These are phyloP conservation scores for Tribolium castaneum DNA, from an alignment of 1,140 invertebrate species.

Conservation along the genomic window DNA sequence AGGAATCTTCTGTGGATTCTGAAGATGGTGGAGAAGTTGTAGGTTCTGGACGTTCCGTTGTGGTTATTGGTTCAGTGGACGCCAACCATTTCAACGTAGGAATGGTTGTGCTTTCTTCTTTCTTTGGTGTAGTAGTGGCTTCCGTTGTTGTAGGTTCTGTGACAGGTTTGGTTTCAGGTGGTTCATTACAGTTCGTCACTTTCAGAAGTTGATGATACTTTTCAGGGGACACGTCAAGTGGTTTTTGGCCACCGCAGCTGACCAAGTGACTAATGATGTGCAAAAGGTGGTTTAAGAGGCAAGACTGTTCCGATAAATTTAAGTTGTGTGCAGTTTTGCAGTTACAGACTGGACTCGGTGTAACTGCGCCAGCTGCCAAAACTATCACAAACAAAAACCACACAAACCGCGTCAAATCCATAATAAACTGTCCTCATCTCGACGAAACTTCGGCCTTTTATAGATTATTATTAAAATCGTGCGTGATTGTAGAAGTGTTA, in stretches of 20 bases:
- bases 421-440: neutral
- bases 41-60: no score
- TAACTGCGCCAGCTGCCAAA: neutral
- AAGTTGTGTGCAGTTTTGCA: neutral
- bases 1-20: no score
- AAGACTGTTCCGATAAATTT: constrained; percentile 2
- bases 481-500: constrained; percentile 15
- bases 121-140: neutral
- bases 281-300: constrained; percentile 3
- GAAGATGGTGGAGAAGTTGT: no score
- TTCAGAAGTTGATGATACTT: constrained; percentile 8
- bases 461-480: constrained; percentile 18
- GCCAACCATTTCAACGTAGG: neutral
- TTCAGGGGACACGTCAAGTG: neutral
- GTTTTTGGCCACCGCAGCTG: neutral
- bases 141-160: neutral
- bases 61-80: neutral
- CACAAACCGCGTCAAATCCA: constrained; percentile 7
- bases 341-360: neutral
- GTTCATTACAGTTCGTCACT: neutral
- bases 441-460: neutral
- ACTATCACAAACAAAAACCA: neutral
- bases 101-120: neutral
- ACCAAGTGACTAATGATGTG: constrained; percentile 16
- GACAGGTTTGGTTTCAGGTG: neutral